Percentiles rank a stretch among this genome's conserved stretches.
These are phyloP conservation scores for Mesocentrotus franciscanus DNA, from an alignment of 53 echinoderm and acorn worm genomes.

Conservation along the genomic window DNA sequence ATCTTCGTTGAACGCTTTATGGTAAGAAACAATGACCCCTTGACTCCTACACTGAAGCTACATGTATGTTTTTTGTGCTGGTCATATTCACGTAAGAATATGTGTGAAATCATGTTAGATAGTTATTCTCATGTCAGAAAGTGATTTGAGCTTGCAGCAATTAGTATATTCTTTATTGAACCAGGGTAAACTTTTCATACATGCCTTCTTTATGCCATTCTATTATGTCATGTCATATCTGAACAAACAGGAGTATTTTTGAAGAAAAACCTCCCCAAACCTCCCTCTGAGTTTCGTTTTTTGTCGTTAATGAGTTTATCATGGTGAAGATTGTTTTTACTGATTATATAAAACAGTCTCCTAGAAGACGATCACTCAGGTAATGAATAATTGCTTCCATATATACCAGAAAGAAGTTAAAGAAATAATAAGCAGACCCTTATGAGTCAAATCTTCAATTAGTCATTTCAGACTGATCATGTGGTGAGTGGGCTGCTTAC, in stretches of 20 bases:
- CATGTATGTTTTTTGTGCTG: not conserved
- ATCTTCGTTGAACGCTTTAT: constrained; percentile 75
- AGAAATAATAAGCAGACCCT: not conserved
- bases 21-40: constrained; percentile 68
- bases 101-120: not conserved
- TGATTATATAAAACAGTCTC: not conserved
- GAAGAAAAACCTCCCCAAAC: not conserved
- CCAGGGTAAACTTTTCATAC: not conserved
- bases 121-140: not conserved
- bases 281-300: not conserved
- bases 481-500: not conserved
- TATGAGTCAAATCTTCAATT: not conserved
- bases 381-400: no score
- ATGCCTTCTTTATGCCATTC: no score
- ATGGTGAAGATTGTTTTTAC: not conserved
- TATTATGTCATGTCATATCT: no score
- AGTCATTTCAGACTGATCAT: not conserved
- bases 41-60: not conserved
- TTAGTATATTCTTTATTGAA: not conserved
- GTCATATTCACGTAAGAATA: not conserved
- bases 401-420: not conserved
- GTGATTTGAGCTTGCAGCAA: not conserved
- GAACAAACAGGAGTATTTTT: not conserved
- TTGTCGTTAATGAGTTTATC: not conserved
- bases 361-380: not conserved